Base-by-base conservation (phyloP, 1,140 invertebrate genomes). In the Papilio polytes region DNA sequence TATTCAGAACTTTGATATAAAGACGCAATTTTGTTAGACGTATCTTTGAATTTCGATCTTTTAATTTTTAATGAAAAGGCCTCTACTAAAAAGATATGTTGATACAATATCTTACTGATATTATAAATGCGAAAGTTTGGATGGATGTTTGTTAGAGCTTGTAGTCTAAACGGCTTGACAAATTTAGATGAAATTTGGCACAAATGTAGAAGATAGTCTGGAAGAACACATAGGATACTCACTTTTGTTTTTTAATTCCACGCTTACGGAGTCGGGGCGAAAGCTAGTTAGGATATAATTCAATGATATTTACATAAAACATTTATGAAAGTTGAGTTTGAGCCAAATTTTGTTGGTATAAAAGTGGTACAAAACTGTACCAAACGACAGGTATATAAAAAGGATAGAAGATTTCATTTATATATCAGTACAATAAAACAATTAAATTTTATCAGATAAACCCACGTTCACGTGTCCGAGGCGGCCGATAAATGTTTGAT, bases 401-500 rank as follows among this genome's bases (percentile, higher is more conserved):
- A 56, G 53, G 53, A 56, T 56, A 56, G 53, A 7, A 56, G 20
- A 56, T 56, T 56, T 56, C 13, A n/a, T n/a, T 53, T 18, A 56
- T 56, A 20, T 56, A 56, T 56, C 18, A 56, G 7, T 70, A 70
- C 26, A 36, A 31, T 70, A 31, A 70, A 70, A 31, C 63, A 31
- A 70, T 31, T 70, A 70, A 46, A 36, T 46, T 0, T 73, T 46
- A 46, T 44, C 31, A 73, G 18, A 73, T 73, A 73, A 73, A 73
- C 41, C 31, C 41, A 9, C 41, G 8, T 73, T 73, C 41, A 73
- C 72, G n/a, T 73, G 36, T 44, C 72, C 72, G 31, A 72, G 41
- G 72, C n/a, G 15, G 18, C 41, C 12, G 36, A 73, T 73, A 44
- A 73, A 46, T 46, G 72, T 73, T 73, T 73, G 72, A 73, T 73